phyloP scores from a whole-genome alignment of 2,888 invertebrate genomes.

The Eulithis prunata region DNA sequence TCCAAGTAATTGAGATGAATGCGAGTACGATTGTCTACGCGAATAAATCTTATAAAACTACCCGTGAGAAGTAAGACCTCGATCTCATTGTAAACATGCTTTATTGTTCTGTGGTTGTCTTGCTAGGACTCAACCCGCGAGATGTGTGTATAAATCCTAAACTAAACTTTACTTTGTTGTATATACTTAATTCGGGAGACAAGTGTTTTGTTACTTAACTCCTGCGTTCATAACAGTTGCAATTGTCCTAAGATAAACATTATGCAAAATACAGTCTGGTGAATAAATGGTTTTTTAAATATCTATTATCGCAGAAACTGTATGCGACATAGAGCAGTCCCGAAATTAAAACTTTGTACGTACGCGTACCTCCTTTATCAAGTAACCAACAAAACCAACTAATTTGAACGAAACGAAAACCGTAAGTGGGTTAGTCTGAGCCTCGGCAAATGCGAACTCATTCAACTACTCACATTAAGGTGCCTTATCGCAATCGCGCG shows the following conservation, averaged over 20 bases:
- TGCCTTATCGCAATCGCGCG: conserved; percentile 26
- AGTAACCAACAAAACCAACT: conserved; percentile 12
- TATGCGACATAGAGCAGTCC: background rate
- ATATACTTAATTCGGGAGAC: too few relatives aligned
- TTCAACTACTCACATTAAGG: conserved; percentile 36
- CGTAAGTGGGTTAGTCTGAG: conserved; percentile 24
- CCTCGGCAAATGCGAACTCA: conserved; percentile 29
- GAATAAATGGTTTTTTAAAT: too few relatives aligned
- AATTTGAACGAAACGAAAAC: conserved; percentile 19
- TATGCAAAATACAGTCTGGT: too few relatives aligned
- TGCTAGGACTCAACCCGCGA: too few relatives aligned
- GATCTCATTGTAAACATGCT: background rate
- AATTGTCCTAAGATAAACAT: too few relatives aligned
- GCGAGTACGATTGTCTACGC: conserved; percentile 64
- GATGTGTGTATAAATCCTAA: too few relatives aligned
- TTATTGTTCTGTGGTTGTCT: background rate
- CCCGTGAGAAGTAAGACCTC: conserved; percentile 1
- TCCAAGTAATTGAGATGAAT: conserved; percentile 81
- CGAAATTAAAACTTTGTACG: background rate
- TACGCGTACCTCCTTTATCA: background rate
- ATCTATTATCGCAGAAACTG: too few relatives aligned
- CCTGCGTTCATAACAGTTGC: too few relatives aligned
- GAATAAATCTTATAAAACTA: conserved; percentile 11
- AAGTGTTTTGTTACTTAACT: too few relatives aligned
- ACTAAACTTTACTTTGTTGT: too few relatives aligned